These are phyloP conservation scores for Dromius quadrimaculatus DNA, from an alignment of 2,888 invertebrate species.

Conservation along the genomic window DNA sequence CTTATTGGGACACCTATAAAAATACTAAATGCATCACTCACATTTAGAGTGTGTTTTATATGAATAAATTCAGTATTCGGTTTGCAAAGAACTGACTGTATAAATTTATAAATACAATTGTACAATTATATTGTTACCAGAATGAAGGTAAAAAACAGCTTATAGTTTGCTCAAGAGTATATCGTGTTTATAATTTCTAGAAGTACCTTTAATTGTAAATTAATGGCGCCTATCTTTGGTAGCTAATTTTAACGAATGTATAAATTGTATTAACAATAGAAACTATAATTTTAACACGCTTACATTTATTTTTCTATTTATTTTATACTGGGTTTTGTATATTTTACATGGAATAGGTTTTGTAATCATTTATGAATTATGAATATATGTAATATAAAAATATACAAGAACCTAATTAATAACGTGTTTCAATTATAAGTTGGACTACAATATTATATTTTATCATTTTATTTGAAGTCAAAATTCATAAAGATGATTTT, in stretches of 20 bases:
- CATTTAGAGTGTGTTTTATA: conserved; percentile 23
- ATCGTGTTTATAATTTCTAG: conserved; percentile 24
- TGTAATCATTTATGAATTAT: conserved; percentile 49
- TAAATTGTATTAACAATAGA: conserved; percentile 30
- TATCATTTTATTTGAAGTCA: too few species aligned
- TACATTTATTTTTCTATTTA: conserved; percentile 48
- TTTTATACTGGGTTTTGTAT: conserved; percentile 51
- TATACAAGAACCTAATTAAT: conserved; percentile 42
- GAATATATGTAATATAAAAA: conserved; percentile 48
- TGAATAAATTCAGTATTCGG: conserved; percentile 27
- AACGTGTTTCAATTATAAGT: conserved; percentile 31
- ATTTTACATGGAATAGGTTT: conserved; percentile 47
- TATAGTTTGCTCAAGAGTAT: conserved; percentile 51
- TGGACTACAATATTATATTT: not conserved
- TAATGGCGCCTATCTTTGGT: conserved; percentile 29
- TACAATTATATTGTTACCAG: conserved; percentile 51
- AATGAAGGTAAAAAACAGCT: conserved; percentile 44
- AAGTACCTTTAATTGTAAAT: conserved; percentile 25
- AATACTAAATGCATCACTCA: conserved; percentile 30
- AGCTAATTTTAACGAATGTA: conserved; percentile 45
- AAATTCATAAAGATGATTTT: too few species aligned
- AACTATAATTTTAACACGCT: conserved; percentile 47
- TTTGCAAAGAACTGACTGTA: conserved; percentile 41
- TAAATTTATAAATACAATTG: conserved; percentile 51
- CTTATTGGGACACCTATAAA: too few species aligned